These are phyloP conservation scores for Heteronetta atricapilla DNA, from an alignment of 2,113 vertebrate genomes.

Conservation along the genomic window DNA sequence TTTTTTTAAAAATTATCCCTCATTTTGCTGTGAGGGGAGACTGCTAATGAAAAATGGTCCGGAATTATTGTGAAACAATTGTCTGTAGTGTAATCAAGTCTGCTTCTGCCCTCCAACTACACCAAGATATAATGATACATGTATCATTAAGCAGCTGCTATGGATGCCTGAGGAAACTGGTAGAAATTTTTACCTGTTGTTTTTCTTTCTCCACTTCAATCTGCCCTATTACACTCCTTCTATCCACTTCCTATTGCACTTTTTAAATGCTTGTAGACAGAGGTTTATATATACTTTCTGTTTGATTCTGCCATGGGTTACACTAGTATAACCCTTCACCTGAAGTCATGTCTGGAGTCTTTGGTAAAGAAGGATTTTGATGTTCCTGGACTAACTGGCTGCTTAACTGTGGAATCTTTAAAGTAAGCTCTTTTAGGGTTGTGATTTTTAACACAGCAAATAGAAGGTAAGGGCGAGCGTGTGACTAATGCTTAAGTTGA, in stretches of 20 bases:
- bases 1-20: constrained; percentile 78
- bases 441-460: constrained; percentile 54
- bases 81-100: constrained; percentile 91
- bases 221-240: constrained; percentile 67
- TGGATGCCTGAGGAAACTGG: constrained; percentile 83
- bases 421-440: constrained; percentile 39
- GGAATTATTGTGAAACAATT: constrained; percentile 90
- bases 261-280: constrained; percentile 42
- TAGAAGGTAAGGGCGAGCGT: constrained; percentile 40
- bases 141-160: constrained; percentile 89
- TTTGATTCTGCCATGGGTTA: neutral
- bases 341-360: neutral
- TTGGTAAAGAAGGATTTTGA: neutral
- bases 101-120: constrained; percentile 88
- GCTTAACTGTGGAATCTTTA: constrained; percentile 35
- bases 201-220: constrained; percentile 75
- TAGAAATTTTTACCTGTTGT: constrained; percentile 85
- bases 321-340: neutral
- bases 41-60: constrained; percentile 87
- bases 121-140: constrained; percentile 88
- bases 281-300: neutral
- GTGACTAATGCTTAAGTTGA: constrained; percentile 69
- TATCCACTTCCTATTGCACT: constrained; percentile 53
- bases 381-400: neutral
- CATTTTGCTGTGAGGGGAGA: constrained; percentile 84